phyloP scores from a whole-genome alignment of 2,797 vertebrate genomes.

The Clarias fuscus region DNA sequence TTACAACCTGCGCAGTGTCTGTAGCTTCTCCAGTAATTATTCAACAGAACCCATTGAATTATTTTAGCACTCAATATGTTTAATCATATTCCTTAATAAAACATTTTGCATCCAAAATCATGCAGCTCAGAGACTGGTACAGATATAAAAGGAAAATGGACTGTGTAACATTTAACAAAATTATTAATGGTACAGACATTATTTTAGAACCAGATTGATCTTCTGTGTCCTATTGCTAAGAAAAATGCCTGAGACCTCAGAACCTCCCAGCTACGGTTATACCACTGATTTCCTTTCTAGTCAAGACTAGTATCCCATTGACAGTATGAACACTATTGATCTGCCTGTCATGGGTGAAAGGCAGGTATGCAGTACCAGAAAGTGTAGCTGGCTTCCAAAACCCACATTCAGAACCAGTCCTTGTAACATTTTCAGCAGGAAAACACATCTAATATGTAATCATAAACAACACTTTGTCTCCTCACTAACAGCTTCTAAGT shows the following conservation, averaged over 20 bases:
- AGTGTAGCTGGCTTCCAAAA: too few relatives aligned
- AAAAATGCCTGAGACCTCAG: neutral
- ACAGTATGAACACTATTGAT: neutral
- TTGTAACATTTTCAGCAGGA: too few relatives aligned
- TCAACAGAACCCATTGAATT: conserved; percentile 58
- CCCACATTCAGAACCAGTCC: too few relatives aligned
- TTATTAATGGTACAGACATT: neutral
- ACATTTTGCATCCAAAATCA: neutral
- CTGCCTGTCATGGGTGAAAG: neutral
- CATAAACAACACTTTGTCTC: too few relatives aligned
- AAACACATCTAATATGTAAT: too few relatives aligned
- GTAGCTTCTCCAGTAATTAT: conserved; percentile 79
- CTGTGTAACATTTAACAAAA: neutral
- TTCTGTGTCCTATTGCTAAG: neutral
- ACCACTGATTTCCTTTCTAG: neutral
- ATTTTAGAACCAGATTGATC: too few relatives aligned
- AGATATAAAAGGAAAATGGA: neutral
- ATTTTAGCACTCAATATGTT: neutral
- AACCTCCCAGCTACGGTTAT: neutral
- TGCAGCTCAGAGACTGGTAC: neutral
- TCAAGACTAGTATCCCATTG: neutral
- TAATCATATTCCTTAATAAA: neutral
- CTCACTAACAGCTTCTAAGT: too few relatives aligned
- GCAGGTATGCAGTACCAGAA: too few relatives aligned
- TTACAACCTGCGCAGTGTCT: conserved; percentile 77